A percentile compares a stretch with the other conserved stretches of the same genome.
These are phyloP conservation scores for Cybosia mesomella DNA, from an alignment of 2,888 invertebrate genomes.

Conservation along the genomic window DNA sequence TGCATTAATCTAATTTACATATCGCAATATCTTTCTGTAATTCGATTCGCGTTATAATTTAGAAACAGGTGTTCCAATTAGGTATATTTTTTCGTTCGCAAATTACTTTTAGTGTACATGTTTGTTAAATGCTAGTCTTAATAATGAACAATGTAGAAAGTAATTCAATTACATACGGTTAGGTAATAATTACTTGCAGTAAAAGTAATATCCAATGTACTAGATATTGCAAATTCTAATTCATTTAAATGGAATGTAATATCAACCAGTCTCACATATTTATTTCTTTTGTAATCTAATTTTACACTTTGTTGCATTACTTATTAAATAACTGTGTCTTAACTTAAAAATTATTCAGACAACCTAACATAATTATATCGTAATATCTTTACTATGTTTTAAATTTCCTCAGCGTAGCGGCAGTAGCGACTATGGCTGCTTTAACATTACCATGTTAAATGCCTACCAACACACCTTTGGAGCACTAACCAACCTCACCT, in stretches of 20 bases:
- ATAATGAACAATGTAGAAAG: not conserved
- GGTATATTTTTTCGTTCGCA: not conserved
- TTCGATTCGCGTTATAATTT: not conserved
- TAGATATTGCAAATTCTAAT: not conserved
- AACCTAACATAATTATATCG: too few species aligned
- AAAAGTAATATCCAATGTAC: not conserved
- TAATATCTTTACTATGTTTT: too few species aligned
- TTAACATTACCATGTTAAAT: too few species aligned
- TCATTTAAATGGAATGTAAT: not conserved
- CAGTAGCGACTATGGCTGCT: too few species aligned
- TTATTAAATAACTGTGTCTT: not conserved
- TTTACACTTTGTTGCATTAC: not conserved
- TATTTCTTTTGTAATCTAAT: not conserved
- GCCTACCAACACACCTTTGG: too few species aligned
- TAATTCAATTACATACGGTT: not conserved
- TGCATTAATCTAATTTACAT: not conserved
- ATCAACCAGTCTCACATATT: slow-evolving; percentile 1
- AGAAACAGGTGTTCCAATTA: not conserved
- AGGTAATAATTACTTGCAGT: not conserved
- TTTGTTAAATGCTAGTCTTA: not conserved
- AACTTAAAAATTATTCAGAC: not conserved
- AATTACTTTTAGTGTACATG: not conserved
- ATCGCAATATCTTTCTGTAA: not conserved
- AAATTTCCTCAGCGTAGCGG: too few species aligned
- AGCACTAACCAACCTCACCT: too few species aligned